A percentile compares a stretch with the other conserved stretches of the same genome.
Evolutionary conservation across 2,797 vertebrate species (phyloP).

Genomic region (Lagorchestes hirsutus): DNA sequence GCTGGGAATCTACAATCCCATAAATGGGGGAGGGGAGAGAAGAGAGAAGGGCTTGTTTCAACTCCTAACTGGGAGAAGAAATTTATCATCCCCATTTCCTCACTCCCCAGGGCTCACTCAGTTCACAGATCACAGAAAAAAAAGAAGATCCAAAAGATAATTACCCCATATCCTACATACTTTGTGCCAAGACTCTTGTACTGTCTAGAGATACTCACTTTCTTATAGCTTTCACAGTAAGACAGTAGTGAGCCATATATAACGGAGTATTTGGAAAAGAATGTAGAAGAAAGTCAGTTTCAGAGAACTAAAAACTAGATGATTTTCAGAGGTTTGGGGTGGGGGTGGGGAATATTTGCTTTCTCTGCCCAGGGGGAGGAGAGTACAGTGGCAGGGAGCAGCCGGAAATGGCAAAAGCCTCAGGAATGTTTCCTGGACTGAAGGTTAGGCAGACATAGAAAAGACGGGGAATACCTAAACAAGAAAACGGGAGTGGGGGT

Average conservation of each 20-base stretch:
- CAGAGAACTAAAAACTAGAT: conserved; percentile 21
- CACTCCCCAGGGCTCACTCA: background rate
- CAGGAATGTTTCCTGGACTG: conserved; percentile 66
- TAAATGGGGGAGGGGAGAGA: background rate
- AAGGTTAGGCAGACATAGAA: conserved; percentile 48
- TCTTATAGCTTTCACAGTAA: background rate
- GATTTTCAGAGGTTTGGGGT: conserved; percentile 13
- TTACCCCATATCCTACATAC: background rate
- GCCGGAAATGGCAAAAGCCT: conserved; percentile 53
- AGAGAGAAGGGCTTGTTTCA: background rate
- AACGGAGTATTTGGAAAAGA: conserved; percentile 23
- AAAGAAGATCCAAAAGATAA: background rate
- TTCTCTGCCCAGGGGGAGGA: conserved; percentile 27
- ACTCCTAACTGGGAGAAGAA: background rate
- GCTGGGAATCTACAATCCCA: background rate
- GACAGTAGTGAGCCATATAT: conserved; percentile 32
- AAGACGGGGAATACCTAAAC: conserved; percentile 55
- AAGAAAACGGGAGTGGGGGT: conserved; percentile 21
- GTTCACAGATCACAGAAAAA: background rate
- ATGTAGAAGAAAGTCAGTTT: background rate
- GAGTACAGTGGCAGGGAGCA: conserved; percentile 46
- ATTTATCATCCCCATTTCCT: background rate
- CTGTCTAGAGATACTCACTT: background rate
- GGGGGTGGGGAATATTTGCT: background rate
- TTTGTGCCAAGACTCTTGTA: background rate